A percentile compares a stretch with the other conserved stretches of the same genome.
phyloP scores from a whole-genome alignment of 2,797 vertebrate species.

The Ibycter americanus region DNA sequence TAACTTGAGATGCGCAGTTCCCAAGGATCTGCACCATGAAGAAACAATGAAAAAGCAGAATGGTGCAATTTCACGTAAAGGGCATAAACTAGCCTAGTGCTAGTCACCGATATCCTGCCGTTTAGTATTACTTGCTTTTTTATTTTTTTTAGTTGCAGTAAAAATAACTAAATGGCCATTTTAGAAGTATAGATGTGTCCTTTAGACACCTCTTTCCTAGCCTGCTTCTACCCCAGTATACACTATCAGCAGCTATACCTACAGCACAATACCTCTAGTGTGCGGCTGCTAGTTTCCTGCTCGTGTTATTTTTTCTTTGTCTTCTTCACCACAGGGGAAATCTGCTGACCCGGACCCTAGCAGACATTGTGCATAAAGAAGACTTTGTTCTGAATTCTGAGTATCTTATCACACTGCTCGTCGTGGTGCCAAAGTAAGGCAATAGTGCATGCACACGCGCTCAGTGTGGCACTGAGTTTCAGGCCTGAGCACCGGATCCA shows the following conservation, averaged over 20 bases:
- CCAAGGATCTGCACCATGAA: background rate
- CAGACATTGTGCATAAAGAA: constrained; percentile 86
- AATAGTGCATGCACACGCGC: fast-evolving
- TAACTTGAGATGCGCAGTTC: background rate
- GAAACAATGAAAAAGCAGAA: background rate
- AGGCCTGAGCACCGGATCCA: fast-evolving
- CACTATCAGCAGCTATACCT: background rate
- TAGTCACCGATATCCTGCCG: background rate
- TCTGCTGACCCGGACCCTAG: constrained; percentile 86
- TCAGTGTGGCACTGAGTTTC: background rate
- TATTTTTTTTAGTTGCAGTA: background rate
- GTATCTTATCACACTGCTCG: constrained; percentile 92
- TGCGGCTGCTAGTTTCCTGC: background rate
- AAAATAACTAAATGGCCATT: background rate
- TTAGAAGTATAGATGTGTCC: background rate
- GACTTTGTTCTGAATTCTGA: constrained; percentile 92
- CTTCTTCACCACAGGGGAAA: constrained; percentile 77
- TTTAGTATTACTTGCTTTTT: background rate
- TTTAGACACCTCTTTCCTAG: background rate
- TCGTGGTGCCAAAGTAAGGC: constrained; percentile 87
- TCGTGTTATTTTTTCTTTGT: background rate
- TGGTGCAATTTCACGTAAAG: background rate
- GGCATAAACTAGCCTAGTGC: background rate
- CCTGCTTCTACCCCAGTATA: fast-evolving
- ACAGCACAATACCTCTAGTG: background rate